Evolutionary conservation across 2,888 invertebrate genomes (phyloP).

Genomic region (Zygaena filipendulae): DNA sequence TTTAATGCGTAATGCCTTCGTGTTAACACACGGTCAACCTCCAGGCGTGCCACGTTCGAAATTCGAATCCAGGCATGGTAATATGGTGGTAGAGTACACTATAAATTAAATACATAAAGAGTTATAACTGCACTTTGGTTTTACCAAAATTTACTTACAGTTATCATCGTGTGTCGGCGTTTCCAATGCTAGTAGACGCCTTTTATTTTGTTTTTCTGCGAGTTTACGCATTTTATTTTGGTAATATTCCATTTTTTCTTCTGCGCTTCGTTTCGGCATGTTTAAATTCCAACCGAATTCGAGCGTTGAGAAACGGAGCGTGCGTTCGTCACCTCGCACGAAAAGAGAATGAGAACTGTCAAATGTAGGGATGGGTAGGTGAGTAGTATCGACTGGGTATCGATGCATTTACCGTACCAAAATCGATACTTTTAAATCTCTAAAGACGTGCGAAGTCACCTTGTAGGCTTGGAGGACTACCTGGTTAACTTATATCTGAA

Average conservation of each 20-base stretch:
- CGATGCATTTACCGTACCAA: background rate
- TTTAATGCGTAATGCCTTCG: too few relatives aligned
- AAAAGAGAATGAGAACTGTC: conserved; percentile 2
- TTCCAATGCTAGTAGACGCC: background rate
- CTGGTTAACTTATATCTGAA: background rate
- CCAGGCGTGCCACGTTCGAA: too few relatives aligned
- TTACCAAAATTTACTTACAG: background rate
- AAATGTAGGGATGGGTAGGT: too few relatives aligned
- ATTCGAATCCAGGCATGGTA: too few relatives aligned
- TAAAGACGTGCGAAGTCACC: background rate
- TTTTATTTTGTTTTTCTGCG: background rate
- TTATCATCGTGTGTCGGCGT: background rate
- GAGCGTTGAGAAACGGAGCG: too few relatives aligned
- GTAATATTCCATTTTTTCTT: background rate
- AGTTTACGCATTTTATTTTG: background rate
- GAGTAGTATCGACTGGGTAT: background rate
- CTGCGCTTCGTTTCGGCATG: too few relatives aligned
- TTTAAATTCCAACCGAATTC: too few relatives aligned
- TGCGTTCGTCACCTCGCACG: conserved; percentile 2
- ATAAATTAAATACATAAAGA: too few relatives aligned
- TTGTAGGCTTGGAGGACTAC: background rate
- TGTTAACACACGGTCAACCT: too few relatives aligned
- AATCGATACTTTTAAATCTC: background rate
- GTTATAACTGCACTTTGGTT: background rate
- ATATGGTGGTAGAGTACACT: too few relatives aligned